Percentiles rank a stretch among this genome's conserved stretches.
These are phyloP conservation scores for Perca schrenkii DNA, from an alignment of 2,113 vertebrate species.

Conservation along the genomic window DNA sequence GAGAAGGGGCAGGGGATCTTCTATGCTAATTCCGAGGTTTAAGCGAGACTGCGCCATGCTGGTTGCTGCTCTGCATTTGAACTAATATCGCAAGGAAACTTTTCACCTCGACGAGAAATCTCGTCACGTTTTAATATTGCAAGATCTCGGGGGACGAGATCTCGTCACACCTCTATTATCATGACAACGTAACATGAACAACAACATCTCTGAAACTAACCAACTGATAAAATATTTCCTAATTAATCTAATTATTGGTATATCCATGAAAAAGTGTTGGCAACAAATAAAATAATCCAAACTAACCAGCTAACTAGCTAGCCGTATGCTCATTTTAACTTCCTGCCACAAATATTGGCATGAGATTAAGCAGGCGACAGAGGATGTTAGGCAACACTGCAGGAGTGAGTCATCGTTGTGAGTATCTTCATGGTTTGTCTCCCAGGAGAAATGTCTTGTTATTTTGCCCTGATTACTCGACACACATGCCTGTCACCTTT, in stretches of 20 bases:
- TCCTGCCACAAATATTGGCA: conserved; percentile 16
- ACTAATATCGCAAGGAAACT: too few relatives aligned
- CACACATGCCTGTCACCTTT: conserved; percentile 7
- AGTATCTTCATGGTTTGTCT: conserved; percentile 22
- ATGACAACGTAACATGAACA: background rate
- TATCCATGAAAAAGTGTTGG: background rate
- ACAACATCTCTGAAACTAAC: background rate
- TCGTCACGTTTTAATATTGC: too few relatives aligned
- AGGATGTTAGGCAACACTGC: conserved; percentile 21
- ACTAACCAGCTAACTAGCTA: background rate
- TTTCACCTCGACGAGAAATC: too few relatives aligned
- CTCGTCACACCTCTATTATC: background rate
- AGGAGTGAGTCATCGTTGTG: conserved; percentile 41
- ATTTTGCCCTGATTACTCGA: conserved; percentile 10
- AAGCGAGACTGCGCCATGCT: too few relatives aligned
- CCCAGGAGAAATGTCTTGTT: conserved; percentile 28
- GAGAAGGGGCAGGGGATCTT: too few relatives aligned
- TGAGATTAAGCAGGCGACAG: conserved; percentile 24
- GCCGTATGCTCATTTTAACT: background rate
- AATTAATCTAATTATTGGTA: background rate
- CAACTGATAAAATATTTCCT: background rate
- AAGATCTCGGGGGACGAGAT: too few relatives aligned
- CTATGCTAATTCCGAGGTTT: too few relatives aligned
- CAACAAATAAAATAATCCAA: background rate
- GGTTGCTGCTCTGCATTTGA: too few relatives aligned